Evolutionary conservation across 2,113 vertebrate species (phyloP), one percentile per base, ranked within the genome.

Genomic region (Strix uralensis): DNA sequence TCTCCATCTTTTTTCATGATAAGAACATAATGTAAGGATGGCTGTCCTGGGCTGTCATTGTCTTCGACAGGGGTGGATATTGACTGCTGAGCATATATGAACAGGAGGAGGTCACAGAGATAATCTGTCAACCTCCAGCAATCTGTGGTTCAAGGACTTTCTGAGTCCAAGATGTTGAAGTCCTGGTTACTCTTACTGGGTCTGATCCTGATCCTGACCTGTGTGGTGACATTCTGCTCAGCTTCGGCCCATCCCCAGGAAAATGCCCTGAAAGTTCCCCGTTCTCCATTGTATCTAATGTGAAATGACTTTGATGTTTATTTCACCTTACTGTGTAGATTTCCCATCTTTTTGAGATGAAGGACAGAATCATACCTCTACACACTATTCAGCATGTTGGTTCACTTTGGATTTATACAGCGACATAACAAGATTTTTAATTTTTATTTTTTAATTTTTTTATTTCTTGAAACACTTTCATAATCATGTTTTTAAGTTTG

Each of bases 221-320:
- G 7, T 52, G 49, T 16, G 58, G 15, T 88, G 46, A n/a, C 36
- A n/a, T 36, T 36, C 36, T 65, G 38, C 18, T 16, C 27, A 75
- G 52, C 16, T 18, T 74, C 1, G 2, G 11, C 19, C 46, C 2
- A 5, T 29, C 5, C 17, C 5, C 34, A 38, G 29, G 11, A 17
- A 67, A n/a, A 12, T 52, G 38, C 5, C 11, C 15, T 90, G 15
- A 67, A 71, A 26, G 10, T 40, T 81, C n/a, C 25, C 3, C 13
- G n/a, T 83, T 91, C 59, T 91, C 52, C 18, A 2, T 57, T 44
- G 15, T 46, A 38, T 38, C 36, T 55, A 29, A 38, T 21, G 21
- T 59, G 54, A 91, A 78, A 87, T 40, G 8, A 54, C 15, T 75
- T 38, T 38, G 42, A 49, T 32, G 12, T 18, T 66, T 75, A 34